Evolutionary conservation across 2,888 invertebrate species (phyloP).

Genomic region (Polietes domitor): DNA sequence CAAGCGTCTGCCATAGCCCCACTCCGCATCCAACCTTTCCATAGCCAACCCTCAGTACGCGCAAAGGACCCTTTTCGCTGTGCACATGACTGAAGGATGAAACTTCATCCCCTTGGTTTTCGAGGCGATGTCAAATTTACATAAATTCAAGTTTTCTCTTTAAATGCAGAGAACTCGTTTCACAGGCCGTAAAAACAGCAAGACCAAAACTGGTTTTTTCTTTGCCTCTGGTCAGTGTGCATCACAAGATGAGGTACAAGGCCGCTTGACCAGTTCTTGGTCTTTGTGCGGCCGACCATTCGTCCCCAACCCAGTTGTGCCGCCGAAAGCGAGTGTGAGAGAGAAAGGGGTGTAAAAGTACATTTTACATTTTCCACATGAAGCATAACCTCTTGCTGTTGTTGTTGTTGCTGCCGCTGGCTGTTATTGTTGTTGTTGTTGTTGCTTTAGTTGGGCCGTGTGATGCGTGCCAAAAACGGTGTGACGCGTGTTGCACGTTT

Average conservation of each 20-base stretch:
- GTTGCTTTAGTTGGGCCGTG: conserved; percentile 28
- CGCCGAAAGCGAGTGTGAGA: neutral
- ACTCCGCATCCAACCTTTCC: neutral
- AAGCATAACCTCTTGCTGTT: neutral
- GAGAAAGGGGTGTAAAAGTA: conserved; percentile 15
- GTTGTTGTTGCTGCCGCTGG: conserved; percentile 18
- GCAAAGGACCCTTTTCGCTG: neutral
- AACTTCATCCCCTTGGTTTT: neutral
- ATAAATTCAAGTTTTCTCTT: conserved; percentile 29
- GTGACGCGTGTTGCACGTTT: conserved; percentile 71
- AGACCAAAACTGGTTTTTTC: neutral
- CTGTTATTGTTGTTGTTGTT: neutral
- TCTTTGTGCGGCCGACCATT: neutral
- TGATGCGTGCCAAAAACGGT: conserved; percentile 69
- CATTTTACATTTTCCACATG: neutral
- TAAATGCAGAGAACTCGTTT: conserved; percentile 12
- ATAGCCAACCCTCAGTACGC: too few relatives aligned
- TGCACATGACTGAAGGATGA: neutral
- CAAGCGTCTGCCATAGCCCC: neutral
- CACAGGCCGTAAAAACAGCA: neutral
- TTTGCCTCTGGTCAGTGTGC: neutral
- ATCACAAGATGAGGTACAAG: neutral
- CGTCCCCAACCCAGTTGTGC: neutral
- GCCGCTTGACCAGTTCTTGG: conserved; percentile 23
- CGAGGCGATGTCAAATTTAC: neutral